These are phyloP conservation scores for Cossypha polioptera DNA, from an alignment of 2,797 vertebrate species.

Conservation along the genomic window DNA sequence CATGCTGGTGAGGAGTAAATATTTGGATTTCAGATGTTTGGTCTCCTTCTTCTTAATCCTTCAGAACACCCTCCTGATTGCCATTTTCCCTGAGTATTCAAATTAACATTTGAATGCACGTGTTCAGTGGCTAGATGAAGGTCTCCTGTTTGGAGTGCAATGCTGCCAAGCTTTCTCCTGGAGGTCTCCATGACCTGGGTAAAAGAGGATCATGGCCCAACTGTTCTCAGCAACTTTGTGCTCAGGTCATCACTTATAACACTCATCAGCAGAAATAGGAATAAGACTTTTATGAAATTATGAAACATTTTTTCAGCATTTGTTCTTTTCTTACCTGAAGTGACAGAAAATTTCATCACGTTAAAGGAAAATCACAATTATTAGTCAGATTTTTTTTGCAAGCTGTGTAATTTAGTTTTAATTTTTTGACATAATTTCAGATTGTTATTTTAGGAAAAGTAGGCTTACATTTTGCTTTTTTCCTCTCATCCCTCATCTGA, in stretches of 20 bases:
- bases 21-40: not conserved
- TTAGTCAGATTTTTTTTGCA: not conserved
- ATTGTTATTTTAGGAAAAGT: not conserved
- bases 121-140: not conserved
- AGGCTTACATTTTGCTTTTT: not conserved
- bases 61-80: not conserved
- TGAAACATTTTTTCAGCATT: not conserved
- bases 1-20: not conserved
- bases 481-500: not conserved
- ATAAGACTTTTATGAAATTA: not conserved
- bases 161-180: not conserved
- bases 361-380: not conserved
- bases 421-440: not conserved
- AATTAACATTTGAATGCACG: accelerated
- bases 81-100: not conserved
- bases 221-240: not conserved
- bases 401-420: not conserved
- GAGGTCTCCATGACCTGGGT: not conserved
- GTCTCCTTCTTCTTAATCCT: not conserved
- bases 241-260: not conserved
- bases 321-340: not conserved
- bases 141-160: not conserved
- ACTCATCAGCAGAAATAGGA: not conserved
- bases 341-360: not conserved
- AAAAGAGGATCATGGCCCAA: not conserved